Percentiles rank a stretch among this genome's conserved stretches.
phyloP scores from a whole-genome alignment of 2,113 vertebrate species.

The Maccullochella peelii region DNA sequence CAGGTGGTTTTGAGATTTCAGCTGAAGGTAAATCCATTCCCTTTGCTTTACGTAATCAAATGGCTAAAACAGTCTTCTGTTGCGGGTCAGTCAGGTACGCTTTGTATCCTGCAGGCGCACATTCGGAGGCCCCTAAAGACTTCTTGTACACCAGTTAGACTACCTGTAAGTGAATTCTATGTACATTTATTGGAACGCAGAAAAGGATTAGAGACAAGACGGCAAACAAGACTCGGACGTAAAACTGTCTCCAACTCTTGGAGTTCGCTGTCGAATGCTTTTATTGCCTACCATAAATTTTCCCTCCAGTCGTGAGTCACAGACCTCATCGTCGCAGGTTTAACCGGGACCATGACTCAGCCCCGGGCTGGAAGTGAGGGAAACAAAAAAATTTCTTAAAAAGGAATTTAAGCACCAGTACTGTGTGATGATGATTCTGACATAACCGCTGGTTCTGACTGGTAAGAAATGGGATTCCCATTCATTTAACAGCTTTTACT shows the following conservation, averaged over 20 bases:
- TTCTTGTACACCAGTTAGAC: slow-evolving; percentile 7
- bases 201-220: slow-evolving; percentile 47
- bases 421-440: not conserved
- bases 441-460: not conserved
- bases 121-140: slow-evolving; percentile 28
- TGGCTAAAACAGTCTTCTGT: slow-evolving; percentile 49
- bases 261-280: slow-evolving; percentile 25
- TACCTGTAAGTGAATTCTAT: slow-evolving; percentile 26
- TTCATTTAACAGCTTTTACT: not conserved
- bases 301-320: slow-evolving; percentile 45
- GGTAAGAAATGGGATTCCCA: not conserved
- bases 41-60: slow-evolving; percentile 35
- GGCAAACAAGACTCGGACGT: slow-evolving; percentile 50
- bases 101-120: slow-evolving; percentile 9
- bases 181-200: slow-evolving; percentile 13
- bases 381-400: slow-evolving; percentile 20
- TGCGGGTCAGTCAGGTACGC: slow-evolving; percentile 40
- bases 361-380: slow-evolving; percentile 8
- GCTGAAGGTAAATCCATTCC: slow-evolving; percentile 49
- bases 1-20: slow-evolving; percentile 39
- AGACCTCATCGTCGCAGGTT: slow-evolving; percentile 20
- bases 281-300: slow-evolving; percentile 57
- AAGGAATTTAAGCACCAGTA: slow-evolving; percentile 20
- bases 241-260: slow-evolving; percentile 60
- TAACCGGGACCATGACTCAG: slow-evolving; percentile 49